Base-by-base conservation (phyloP, 2,888 invertebrate species). In the Drosophila emarginata region DNA sequence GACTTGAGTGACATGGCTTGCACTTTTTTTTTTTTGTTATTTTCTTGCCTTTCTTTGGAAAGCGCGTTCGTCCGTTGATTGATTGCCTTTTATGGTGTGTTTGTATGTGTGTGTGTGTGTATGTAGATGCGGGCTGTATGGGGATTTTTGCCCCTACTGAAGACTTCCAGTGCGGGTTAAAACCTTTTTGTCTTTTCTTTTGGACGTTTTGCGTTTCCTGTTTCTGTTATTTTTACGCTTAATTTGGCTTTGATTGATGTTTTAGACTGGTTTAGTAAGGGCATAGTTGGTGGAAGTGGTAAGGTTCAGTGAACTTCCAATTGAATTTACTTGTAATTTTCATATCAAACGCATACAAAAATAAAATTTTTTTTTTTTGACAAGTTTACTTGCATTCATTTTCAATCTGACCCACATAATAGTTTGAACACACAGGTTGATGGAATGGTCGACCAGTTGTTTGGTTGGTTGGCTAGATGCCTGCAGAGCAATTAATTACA, bases 201-300 rank as follows among this genome's bases (percentile, higher is more conserved):
- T 28, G 36, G 12, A 18, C 54, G 36, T 18, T 59, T 26, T n/a
- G n/a, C 26, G 40, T 28, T 45, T 28, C 39, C 57, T 58, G 39
- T 60, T 26, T 40, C 56, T 54, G 26, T 26, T 37, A 23, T 39
- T 57, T 82, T 84, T 87, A 87, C 86, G 86, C 87, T 82, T 85
- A 84, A 84, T 84, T 84, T 84, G 84, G 77, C 86, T 85, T 76
- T 85, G 84, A 84, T 84, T 84, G 86, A 84, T 84, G 84, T 80
- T 72, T 85, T 78, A 70, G 75, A 67, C 78, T 64, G 61, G 72
- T 68, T 67, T 67, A 71, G 72, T 72, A 66, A 28, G 51, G 40
- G 40, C 37, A 53, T 58, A 61, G 60, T 51, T 65, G 56, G 66
- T 52, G 40, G 36, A 53, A 52, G 50, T 39, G 18, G 40, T 9